Base-by-base conservation (phyloP, 2,113 vertebrate genomes). In the Zosterops pallidus region DNA sequence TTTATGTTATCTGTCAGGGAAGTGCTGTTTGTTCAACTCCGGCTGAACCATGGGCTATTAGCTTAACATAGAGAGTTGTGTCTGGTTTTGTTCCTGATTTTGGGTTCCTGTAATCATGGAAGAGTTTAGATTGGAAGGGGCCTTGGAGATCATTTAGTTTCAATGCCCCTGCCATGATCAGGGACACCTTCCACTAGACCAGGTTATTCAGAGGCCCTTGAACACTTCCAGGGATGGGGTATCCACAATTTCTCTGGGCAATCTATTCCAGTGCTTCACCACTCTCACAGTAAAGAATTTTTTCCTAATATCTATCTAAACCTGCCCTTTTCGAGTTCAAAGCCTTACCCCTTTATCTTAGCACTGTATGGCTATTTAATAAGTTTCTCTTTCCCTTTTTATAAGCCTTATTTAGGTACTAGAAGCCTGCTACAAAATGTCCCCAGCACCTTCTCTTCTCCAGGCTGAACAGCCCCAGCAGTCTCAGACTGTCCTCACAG, bases 101-200 rank as follows among this genome's bases (percentile, higher is more conserved):
- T 18, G 24, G 15, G 24, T 49, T 77, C 42, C 19, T 26, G 13
- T 15, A 26, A 20, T 56, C 15, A 24, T 63, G 26, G 35, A 42
- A 23, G 11, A 10, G 14, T 42, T 83, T 70, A 35, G 29, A 5
- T 20, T 42, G 42, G 22, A 56, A 33, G 18, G 12, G 8, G 33
- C 55, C 12, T 49, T 37, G 35, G 56, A 42, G 10, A 24, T 42
- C 15, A 20, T 17, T 26, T 33, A 15, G 2, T 49, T 77, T 56
- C 18, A 37, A 24, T 1, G 0, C 1, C 18, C 5, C 22, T 56
- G 22, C 14, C 12, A 23, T 19, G 23, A 4, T 2, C 17, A 60
- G 9, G 41, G 25, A 16, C 21, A 42, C 21, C 3, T 69, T 33
- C 47, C 14, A 23, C 29, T 28, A 23, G 41, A 76, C 26, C 8